phyloP scores from a whole-genome alignment of 2,888 invertebrate genomes.

The Caenorhabditis doughertyi region DNA sequence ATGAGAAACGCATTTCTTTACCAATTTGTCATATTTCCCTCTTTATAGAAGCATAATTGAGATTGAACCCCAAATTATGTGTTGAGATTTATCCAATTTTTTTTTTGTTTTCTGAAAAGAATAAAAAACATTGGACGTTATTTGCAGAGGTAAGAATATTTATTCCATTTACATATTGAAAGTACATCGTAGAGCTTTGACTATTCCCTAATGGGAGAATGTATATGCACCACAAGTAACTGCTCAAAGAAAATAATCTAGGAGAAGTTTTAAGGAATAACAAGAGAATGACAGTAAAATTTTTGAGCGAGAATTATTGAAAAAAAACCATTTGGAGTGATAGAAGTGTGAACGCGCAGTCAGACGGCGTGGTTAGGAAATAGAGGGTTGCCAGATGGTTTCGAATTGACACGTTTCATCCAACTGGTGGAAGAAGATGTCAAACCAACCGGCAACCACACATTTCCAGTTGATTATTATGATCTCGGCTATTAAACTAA shows the following conservation, averaged over 20 bases:
- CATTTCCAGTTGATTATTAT: constrained; percentile 58
- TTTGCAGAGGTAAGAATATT: constrained; percentile 3
- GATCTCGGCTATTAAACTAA: constrained; percentile 54
- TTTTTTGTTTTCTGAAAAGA: constrained; percentile 1
- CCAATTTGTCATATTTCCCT: constrained; percentile 10
- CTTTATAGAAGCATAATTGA: constrained; percentile 45
- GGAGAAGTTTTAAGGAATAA: constrained; percentile 22
- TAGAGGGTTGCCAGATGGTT: constrained; percentile 56
- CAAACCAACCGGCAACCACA: constrained; percentile 61
- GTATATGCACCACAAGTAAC: constrained; percentile 65
- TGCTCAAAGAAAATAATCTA: constrained; percentile 45
- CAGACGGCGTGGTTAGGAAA: constrained; percentile 69
- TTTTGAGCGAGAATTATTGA: constrained; percentile 16
- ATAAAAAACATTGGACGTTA: constrained; percentile 36
- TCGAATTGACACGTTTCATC: constrained; percentile 54
- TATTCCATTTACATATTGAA: constrained; percentile 57
- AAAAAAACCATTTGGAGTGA: constrained; percentile 63
- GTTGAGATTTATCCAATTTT: constrained; percentile 26
- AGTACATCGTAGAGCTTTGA: constrained; percentile 50
- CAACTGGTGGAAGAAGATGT: constrained; percentile 49
- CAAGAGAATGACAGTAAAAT: constrained; percentile 9
- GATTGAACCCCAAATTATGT: constrained; percentile 20
- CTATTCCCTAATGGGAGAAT: constrained; percentile 51
- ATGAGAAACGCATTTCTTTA: not conserved
- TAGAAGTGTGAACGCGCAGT: constrained; percentile 66